These are phyloP conservation scores for Ctenicera cuprea DNA, from an alignment of 2,888 invertebrate genomes.

Conservation along the genomic window DNA sequence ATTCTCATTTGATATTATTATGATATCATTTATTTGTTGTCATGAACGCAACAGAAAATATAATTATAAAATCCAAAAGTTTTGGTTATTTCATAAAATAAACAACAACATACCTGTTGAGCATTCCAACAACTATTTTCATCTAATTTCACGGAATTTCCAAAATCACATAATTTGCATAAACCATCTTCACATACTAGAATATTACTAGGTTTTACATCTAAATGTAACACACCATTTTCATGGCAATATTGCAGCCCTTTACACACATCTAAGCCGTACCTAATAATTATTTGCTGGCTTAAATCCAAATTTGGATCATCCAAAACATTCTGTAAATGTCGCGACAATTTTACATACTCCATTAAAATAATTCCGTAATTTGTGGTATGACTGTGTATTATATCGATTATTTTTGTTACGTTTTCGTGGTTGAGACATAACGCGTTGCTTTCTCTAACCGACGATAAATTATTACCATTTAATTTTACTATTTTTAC, in stretches of 20 bases:
- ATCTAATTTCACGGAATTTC: conserved; percentile 63
- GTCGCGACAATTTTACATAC: conserved; percentile 60
- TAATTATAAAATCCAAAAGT: too few relatives aligned
- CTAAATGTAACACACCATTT: conserved; percentile 67
- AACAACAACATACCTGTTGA: conserved; percentile 20
- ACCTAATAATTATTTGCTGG: conserved; percentile 52
- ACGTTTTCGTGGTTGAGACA: conserved; percentile 64
- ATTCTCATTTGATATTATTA: too few relatives aligned
- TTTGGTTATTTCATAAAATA: neutral
- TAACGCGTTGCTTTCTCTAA: conserved; percentile 64
- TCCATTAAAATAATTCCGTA: conserved; percentile 68
- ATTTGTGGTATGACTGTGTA: conserved; percentile 58
- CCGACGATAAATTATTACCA: conserved; percentile 39
- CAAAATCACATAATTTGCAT: conserved; percentile 70
- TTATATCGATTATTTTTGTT: conserved; percentile 64
- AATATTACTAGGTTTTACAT: conserved; percentile 69
- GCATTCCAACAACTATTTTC: conserved; percentile 25
- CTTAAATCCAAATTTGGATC: conserved; percentile 50
- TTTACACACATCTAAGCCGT: conserved; percentile 62
- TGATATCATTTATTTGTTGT: too few relatives aligned
- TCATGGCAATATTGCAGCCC: conserved; percentile 66
- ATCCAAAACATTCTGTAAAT: conserved; percentile 64
- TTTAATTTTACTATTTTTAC: conserved; percentile 64
- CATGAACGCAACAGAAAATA: neutral
- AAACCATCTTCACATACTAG: conserved; percentile 61